Evolutionary conservation across 2,888 invertebrate species (phyloP), one percentile per base, ranked within the genome.

Genomic region (Thymelicus acteon): DNA sequence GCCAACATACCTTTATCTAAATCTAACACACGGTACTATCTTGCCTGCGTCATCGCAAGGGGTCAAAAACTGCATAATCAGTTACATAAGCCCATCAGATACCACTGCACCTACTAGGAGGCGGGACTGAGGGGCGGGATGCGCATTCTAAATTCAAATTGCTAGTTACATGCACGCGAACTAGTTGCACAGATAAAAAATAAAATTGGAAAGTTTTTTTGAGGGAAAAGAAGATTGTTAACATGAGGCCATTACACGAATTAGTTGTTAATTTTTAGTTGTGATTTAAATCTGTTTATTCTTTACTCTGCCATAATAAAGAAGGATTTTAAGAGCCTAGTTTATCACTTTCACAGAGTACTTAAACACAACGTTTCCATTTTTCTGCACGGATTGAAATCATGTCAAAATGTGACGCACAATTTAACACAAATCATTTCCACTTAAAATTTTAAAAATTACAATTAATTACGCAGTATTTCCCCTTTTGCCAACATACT

Each of bases 81-180:
- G 83, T 89, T 89, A 92, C 86, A 86, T 88, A 88, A 87, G 82
- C 75, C 69, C 79, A 78, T 91, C 92, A 82, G 91, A 92, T 91
- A 91, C 79, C 83, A 79, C 75, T 86, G 79, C 84, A 78, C 77
- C 86, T 84, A 85, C 84, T 80, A 76, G 82, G 82, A 84, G 93
- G 92, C 91, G 92, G 83, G 83, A 72, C 82, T 60, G 72, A 74
- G 68, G 86, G 92, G 91, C 89, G 91, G 86, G 84, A 80, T 79
- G 81, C 75, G 83, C 82, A 86, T 85, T 89, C 91, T 87, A 90
- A 85, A 91, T 92, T 89, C 86, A 87, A 91, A 92, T 89, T 89
- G 84, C 88, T 83, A 83, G 88, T 85, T 87, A 83, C 86, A 78
- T 79, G 80, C 87, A 88, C 87, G 87, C 86, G 80, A 88, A 84